Conservation (phyloP, 2,113 vertebrate species). For the Cyanistes caeruleus region DNA sequence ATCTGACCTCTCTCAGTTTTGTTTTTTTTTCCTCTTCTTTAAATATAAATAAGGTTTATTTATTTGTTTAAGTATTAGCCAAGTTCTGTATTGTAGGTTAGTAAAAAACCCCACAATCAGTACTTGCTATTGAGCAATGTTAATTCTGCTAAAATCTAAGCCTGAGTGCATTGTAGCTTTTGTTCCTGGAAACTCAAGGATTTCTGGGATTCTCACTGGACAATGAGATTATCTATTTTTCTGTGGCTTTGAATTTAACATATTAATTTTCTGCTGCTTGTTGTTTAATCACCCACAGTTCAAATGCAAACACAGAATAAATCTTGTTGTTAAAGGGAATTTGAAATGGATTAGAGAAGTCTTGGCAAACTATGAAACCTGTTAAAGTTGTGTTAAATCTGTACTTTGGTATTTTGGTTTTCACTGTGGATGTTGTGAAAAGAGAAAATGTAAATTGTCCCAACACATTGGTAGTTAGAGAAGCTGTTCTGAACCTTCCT, state of each 20-base stretch:
- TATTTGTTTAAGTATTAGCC: constrained; percentile 57
- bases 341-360: constrained; percentile 4
- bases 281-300: constrained; percentile 9
- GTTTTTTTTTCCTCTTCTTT: not conserved
- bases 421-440: not conserved
- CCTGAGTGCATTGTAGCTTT: constrained; percentile 26
- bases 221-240: constrained; percentile 47
- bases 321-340: not conserved
- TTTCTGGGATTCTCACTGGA: constrained; percentile 34
- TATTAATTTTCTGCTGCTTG: constrained; percentile 50
- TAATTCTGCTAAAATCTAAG: constrained; percentile 4
- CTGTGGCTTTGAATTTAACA: constrained; percentile 33
- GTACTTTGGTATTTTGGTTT: not conserved
- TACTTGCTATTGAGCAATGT: constrained; percentile 19
- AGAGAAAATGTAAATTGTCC: not conserved
- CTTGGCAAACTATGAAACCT: not conserved
- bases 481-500: not conserved
- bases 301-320: not conserved
- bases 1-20: not conserved
- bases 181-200: constrained; percentile 43
- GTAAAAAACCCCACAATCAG: not conserved
- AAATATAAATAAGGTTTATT: constrained; percentile 46
- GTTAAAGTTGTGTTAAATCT: not conserved
- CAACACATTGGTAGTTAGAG: not conserved
- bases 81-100: constrained; percentile 19